A percentile compares a stretch with the other conserved stretches of the same genome.
Conservation (phyloP, 1,140 invertebrate genomes). For the Ridgeia piscesae region DNA sequence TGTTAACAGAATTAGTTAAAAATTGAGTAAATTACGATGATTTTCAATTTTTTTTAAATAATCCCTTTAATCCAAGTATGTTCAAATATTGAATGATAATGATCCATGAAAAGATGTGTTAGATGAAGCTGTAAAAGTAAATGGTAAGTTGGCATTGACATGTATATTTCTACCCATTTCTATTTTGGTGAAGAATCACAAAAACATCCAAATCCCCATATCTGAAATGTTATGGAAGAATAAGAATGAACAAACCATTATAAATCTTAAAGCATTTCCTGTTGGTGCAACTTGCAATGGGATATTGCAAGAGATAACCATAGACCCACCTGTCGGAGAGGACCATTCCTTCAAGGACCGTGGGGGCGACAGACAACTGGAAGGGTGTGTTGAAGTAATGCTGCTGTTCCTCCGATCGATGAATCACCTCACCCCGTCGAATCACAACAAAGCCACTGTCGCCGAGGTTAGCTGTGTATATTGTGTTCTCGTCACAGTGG, state of each 20-base stretch:
- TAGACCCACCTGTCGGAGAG: conserved; percentile 77
- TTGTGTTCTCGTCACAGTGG: conserved; percentile 81
- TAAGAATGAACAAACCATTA: neutral
- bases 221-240: neutral
- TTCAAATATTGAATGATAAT: too few species aligned
- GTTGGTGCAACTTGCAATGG: neutral
- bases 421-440: conserved; percentile 77
- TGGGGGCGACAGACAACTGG: conserved; percentile 90
- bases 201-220: too few species aligned
- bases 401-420: conserved; percentile 92
- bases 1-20: too few species aligned
- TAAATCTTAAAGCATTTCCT: neutral
- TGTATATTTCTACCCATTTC: too few species aligned
- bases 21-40: too few species aligned
- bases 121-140: too few species aligned
- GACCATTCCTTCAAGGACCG: conserved; percentile 79
- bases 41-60: too few species aligned
- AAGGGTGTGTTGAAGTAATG: conserved; percentile 99
- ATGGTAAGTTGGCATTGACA: too few species aligned
- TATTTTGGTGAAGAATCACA: too few species aligned
- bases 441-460: conserved; percentile 96
- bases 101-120: too few species aligned
- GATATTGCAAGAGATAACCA: neutral
- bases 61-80: too few species aligned
- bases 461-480: conserved; percentile 97